These are phyloP conservation scores for Myotis findleyi DNA, from an alignment of 2,797 vertebrate genomes.

Conservation along the genomic window DNA sequence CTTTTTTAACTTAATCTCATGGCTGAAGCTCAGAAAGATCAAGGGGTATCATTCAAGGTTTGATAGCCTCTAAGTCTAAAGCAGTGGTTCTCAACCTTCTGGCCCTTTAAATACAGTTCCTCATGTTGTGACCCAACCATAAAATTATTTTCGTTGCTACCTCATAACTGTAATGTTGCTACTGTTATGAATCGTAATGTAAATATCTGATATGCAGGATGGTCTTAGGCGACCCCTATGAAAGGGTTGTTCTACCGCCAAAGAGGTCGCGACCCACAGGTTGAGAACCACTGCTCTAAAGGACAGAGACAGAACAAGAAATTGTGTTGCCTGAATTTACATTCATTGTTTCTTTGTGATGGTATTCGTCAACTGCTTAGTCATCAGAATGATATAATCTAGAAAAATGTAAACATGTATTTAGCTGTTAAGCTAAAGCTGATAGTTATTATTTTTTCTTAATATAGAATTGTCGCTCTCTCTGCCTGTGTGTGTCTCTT, in stretches of 20 bases:
- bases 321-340: not conserved
- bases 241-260: no score
- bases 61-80: not conserved
- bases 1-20: slow-evolving; percentile 9
- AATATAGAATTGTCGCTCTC: not conserved
- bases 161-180: no score
- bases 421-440: not conserved
- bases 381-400: not conserved
- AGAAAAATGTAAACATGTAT: not conserved
- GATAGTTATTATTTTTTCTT: not conserved
- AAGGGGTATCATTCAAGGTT: not conserved
- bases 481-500: no score
- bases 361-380: not conserved
- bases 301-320: not conserved
- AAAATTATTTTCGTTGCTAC: no score
- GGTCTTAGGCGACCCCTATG: no score
- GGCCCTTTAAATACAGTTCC: no score
- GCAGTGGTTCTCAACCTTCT: no score
- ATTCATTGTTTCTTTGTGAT: not conserved
- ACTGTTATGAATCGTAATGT: no score
- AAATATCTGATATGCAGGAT: no score
- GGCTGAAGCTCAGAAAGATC: not conserved
- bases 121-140: no score
- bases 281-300: not conserved
- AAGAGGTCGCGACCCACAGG: no score